These are phyloP conservation scores for Plebejus melissa DNA, from an alignment of 2,888 invertebrate species.

Conservation along the genomic window DNA sequence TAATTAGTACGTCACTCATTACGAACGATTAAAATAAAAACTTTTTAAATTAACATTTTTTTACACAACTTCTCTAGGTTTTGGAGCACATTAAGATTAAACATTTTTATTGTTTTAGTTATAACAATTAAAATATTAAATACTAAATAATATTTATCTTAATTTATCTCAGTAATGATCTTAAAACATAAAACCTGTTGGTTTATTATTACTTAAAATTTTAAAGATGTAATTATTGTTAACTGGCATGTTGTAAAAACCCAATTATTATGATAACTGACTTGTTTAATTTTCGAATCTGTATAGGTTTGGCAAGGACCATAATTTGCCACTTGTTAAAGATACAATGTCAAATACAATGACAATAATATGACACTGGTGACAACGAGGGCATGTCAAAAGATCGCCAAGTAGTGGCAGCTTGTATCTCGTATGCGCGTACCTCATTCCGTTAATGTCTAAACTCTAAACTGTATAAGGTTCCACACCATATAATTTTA, in stretches of 20 bases:
- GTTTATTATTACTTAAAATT: slow-evolving; percentile 12
- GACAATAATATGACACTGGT: background rate
- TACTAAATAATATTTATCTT: background rate
- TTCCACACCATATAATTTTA: slow-evolving; percentile 23
- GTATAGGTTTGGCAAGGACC: background rate
- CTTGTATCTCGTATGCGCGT: background rate
- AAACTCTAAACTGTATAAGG: background rate
- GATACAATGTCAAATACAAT: background rate
- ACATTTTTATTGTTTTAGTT: slow-evolving; percentile 2
- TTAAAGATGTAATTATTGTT: background rate
- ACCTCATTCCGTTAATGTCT: background rate
- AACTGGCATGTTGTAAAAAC: background rate
- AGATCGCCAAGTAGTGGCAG: background rate
- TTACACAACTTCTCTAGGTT: background rate
- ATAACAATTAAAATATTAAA: slow-evolving; percentile 8
- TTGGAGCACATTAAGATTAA: background rate
- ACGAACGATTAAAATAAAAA: background rate
- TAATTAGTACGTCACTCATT: background rate
- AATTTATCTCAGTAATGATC: background rate
- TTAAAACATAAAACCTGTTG: background rate
- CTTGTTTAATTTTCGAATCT: background rate
- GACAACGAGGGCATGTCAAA: background rate
- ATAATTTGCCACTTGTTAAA: background rate
- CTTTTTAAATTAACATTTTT: background rate
- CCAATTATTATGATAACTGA: background rate